Conservation (phyloP, 2,888 invertebrate species). For the Pseudococcus longispinus region DNA sequence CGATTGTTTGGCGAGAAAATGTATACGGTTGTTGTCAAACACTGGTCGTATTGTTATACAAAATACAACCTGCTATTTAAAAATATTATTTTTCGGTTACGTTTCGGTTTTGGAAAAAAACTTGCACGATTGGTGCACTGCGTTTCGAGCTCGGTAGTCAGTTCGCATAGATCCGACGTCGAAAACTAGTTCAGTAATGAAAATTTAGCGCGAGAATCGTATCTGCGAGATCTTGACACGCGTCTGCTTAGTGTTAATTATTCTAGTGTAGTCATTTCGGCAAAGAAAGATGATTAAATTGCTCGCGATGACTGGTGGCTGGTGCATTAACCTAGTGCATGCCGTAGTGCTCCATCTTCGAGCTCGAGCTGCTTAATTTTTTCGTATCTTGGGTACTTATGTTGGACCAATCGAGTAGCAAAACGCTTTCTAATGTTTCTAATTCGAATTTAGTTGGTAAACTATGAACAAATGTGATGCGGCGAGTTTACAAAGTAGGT, state of each 20-base stretch:
- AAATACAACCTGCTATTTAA: conserved; percentile 24
- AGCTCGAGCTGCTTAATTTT: neutral
- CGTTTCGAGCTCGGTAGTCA: neutral
- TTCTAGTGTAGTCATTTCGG: neutral
- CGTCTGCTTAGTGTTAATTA: neutral
- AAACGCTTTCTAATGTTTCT: conserved; percentile 24
- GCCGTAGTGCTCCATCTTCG: neutral
- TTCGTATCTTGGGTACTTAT: neutral
- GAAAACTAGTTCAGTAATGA: neutral
- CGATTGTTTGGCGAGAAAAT: conserved; percentile 16
- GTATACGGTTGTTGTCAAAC: conserved; percentile 8
- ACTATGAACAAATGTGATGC: neutral
- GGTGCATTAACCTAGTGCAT: conserved; percentile 8
- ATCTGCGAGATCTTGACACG: neutral
- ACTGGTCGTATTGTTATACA: conserved; percentile 20
- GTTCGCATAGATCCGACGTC: neutral
- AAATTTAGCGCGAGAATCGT: neutral
- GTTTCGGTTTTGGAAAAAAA: conserved; percentile 1
- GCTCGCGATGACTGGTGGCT: conserved; percentile 18
- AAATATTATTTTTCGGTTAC: conserved; percentile 11
- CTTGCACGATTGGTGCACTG: neutral
- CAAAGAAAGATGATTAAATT: neutral
- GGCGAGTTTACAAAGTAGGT: conserved; percentile 4
- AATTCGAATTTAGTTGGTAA: conserved; percentile 28
- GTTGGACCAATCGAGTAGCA: neutral